A percentile compares a stretch with the other conserved stretches of the same genome.
These are phyloP conservation scores for Globia sparganii DNA, from an alignment of 2,888 invertebrate genomes.

Conservation along the genomic window DNA sequence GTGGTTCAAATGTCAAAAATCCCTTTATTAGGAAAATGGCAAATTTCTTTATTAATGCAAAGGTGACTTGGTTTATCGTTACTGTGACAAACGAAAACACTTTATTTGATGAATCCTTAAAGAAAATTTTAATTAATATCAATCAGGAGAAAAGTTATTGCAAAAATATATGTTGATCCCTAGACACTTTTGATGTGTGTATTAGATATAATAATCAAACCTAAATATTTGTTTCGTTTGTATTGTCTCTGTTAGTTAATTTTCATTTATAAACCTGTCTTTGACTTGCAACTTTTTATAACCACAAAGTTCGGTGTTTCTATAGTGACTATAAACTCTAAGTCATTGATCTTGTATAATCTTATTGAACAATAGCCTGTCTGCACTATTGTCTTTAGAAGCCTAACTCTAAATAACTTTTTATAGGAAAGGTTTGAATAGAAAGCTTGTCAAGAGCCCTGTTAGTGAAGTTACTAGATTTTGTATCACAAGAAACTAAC, in stretches of 20 bases:
- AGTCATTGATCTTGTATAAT: slow-evolving; percentile 10
- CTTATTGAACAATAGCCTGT: slow-evolving; percentile 12
- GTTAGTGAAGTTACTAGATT: background rate
- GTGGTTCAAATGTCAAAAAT: too few relatives aligned
- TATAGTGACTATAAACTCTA: slow-evolving; percentile 14
- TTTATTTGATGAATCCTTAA: too few relatives aligned
- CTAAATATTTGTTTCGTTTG: background rate
- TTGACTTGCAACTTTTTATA: slow-evolving; percentile 11
- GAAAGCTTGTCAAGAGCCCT: background rate
- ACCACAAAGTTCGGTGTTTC: background rate
- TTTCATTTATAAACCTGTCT: background rate
- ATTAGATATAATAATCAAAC: too few relatives aligned
- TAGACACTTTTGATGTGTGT: too few relatives aligned
- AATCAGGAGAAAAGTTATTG: too few relatives aligned
- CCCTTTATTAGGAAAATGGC: too few relatives aligned
- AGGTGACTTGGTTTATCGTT: too few relatives aligned
- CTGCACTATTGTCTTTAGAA: slow-evolving; percentile 13
- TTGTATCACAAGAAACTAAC: slow-evolving; percentile 19
- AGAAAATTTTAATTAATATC: too few relatives aligned
- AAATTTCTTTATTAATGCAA: too few relatives aligned
- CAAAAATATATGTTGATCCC: too few relatives aligned
- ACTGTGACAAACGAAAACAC: too few relatives aligned
- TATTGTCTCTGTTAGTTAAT: slow-evolving; percentile 13
- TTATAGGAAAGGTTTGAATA: background rate
- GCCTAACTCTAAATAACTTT: background rate